phyloP scores from a whole-genome alignment of 1,140 invertebrate species.

The Apis mellifera region Amel_HAv3.1 CM009934.2:12847001-12847500 shows the following conservation, averaged over 20 bases:
- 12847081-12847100: background rate
- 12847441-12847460: constrained; percentile 62
- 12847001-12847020: background rate
- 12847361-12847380: constrained; percentile 50
- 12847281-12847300: background rate
- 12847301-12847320: background rate
- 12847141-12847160: constrained; percentile 24
- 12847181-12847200: constrained; percentile 29
- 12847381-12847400: constrained; percentile 51
- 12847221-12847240: constrained; percentile 53
- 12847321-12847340: constrained; percentile 41
- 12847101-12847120: background rate
- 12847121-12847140: background rate
- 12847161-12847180: constrained; percentile 29
- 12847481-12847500: constrained; percentile 18
- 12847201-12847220: constrained; percentile 59
- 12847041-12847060: background rate
- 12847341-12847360: constrained; percentile 45
- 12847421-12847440: constrained; percentile 42
- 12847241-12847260: constrained; percentile 2
- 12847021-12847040: no score
- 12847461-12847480: constrained; percentile 46
- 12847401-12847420: constrained; percentile 47
- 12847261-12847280: background rate
- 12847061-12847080: background rate